A percentile compares a stretch with the other conserved stretches of the same genome.
These are phyloP conservation scores for Lichenostomus cassidix DNA, from an alignment of 2,113 vertebrate genomes.

Conservation along the genomic window DNA sequence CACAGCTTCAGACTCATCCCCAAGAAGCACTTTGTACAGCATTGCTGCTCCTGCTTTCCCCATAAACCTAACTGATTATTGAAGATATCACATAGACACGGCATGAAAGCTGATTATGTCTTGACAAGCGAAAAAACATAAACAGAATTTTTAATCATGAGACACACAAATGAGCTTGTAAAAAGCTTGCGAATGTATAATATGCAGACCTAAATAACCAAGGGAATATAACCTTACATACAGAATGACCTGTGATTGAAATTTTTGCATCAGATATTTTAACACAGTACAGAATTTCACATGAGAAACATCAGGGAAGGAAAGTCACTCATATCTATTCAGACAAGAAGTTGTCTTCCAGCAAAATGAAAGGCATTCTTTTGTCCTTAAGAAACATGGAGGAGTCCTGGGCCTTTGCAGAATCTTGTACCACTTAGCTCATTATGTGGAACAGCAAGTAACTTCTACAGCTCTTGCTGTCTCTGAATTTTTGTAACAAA, in stretches of 20 bases:
- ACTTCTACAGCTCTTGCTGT: neutral
- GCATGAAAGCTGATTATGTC: conserved; percentile 47
- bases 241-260: neutral
- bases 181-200: neutral
- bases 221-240: neutral
- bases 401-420: neutral
- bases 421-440: neutral
- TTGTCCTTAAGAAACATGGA: neutral
- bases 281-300: neutral
- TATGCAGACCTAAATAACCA: neutral
- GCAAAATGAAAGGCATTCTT: neutral
- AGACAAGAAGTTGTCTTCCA: neutral
- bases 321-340: neutral
- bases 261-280: neutral
- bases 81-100: conserved; percentile 12
- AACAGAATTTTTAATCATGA: conserved; percentile 55
- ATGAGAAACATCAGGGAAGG: neutral
- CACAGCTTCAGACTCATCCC: conserved; percentile 4
- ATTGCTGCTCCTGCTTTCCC: conserved; percentile 12
- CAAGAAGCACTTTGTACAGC: conserved; percentile 5
- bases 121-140: conserved; percentile 46
- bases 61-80: conserved; percentile 44
- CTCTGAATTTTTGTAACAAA: conserved; percentile 37
- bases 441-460: neutral
- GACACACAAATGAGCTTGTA: conserved; percentile 20